phyloP scores from a whole-genome alignment of 2,797 vertebrate species.

The Malurus splendens region DNA sequence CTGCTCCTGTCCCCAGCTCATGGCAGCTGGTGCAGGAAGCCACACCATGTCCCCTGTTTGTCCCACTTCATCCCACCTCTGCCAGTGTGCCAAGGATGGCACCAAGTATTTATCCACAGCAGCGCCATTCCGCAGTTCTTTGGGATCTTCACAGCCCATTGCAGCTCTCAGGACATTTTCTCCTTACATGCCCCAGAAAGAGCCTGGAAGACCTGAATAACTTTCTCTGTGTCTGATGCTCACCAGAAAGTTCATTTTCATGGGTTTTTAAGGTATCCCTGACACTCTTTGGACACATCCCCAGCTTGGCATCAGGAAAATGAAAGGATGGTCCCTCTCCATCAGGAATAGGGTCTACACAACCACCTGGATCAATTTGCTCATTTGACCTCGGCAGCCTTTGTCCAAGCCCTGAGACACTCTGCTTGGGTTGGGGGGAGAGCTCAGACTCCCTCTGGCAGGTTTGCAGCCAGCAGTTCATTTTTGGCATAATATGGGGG shows the following conservation, averaged over 20 bases:
- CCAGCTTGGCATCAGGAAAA: background rate
- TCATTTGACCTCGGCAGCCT: background rate
- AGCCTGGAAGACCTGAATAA: background rate
- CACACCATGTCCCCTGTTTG: fast-evolving
- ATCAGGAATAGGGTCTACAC: background rate
- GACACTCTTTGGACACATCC: fast-evolving
- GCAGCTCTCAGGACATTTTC: background rate
- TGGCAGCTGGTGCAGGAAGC: background rate
- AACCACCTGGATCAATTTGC: background rate
- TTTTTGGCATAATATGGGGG: background rate
- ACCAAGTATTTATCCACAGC: fast-evolving
- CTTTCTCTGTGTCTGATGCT: background rate
- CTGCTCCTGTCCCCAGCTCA: background rate
- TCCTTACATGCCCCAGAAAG: background rate
- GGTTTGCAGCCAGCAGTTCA: background rate
- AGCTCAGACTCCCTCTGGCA: background rate
- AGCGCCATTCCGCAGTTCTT: fast-evolving
- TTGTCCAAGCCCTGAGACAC: background rate
- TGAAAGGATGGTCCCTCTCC: fast-evolving
- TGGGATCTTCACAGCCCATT: fast-evolving
- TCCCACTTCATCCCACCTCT: background rate
- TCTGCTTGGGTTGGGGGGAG: background rate
- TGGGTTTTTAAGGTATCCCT: background rate
- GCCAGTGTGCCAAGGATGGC: fast-evolving
- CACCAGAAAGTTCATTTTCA: background rate